Evolutionary conservation across 2,113 vertebrate species (phyloP), one percentile per base, ranked within the genome.

Genomic region (Passerina amoena): DNA sequence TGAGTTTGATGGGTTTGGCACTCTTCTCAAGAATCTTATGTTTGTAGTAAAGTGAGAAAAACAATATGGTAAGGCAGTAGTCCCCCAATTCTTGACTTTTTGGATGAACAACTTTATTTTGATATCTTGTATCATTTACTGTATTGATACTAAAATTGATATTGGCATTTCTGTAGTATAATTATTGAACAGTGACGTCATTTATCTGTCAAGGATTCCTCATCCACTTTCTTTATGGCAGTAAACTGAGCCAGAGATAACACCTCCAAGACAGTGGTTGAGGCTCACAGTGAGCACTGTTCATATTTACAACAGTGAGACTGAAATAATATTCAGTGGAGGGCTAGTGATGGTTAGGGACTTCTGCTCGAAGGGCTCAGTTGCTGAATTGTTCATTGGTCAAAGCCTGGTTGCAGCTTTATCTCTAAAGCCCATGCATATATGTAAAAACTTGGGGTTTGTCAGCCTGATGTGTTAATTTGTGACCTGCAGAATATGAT

Each of bases 41-140:
- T 47, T 53, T 45, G 16, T 57, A 84, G 38, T 11, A 61, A 82
- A 69, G 42, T 33, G 33, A 75, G 33, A 65, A 81, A 59, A 54
- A 42, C 0, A 0, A 9, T n/a, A 17, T 27, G 4, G 14, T 80
- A 28, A 72, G n/a, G 35, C 22, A 22, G 15, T 66, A 81, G n/a
- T 19, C 16, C 27, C 25, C 11, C 8, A 37, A 0, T 73, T 76
- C 17, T 54, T 59, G 27, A 27, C 16, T 5, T 18, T 69, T 76
- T 4, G 4, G 16, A 25, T 86, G 3, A 68, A 10, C 11, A 50
- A 13, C 22, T 57, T 56, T 38, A 23, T 64, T 86, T 83, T 76
- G 27, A 30, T 79, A 35, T 66, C 22, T 63, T 65, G 1, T 63
- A 25, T 42, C n/a, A 18, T n/a, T 65, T 88, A 37, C 17, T 1